Evolutionary conservation across 2,888 invertebrate species (phyloP).

Genomic region (Spilarctia lutea): DNA sequence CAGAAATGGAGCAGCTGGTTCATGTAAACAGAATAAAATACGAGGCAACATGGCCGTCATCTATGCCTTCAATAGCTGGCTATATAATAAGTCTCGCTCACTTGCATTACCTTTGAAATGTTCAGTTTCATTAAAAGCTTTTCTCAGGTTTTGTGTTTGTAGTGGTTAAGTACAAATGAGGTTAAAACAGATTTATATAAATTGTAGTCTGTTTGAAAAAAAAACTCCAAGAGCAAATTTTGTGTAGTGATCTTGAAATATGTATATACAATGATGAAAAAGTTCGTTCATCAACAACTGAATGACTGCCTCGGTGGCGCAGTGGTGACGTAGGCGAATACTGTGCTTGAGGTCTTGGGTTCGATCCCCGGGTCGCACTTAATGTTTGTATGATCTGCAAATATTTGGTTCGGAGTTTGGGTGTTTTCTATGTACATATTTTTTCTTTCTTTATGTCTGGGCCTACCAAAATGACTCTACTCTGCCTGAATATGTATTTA

Average conservation of each 20-base stretch:
- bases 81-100: conserved; percentile 60
- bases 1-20: conserved; percentile 75
- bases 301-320: too few species aligned
- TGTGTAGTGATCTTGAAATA: background rate
- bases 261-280: background rate
- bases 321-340: too few species aligned
- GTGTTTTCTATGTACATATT: too few species aligned
- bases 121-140: conserved; percentile 59
- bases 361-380: too few species aligned
- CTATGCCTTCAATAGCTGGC: conserved; percentile 63
- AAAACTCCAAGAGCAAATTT: background rate
- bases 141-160: conserved; percentile 55
- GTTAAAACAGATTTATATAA: background rate
- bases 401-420: too few species aligned
- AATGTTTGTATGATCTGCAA: too few species aligned
- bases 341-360: too few species aligned
- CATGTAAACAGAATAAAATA: conserved; percentile 80
- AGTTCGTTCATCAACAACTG: too few species aligned
- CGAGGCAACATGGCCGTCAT: conserved; percentile 65
- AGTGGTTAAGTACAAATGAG: background rate
- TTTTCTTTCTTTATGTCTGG: too few species aligned
- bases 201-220: background rate
- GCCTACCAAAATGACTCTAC: too few species aligned
- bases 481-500: too few species aligned
- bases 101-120: conserved; percentile 62